These are phyloP conservation scores for Spilosoma lubricipeda DNA, from an alignment of 2,888 invertebrate species.

Conservation along the genomic window DNA sequence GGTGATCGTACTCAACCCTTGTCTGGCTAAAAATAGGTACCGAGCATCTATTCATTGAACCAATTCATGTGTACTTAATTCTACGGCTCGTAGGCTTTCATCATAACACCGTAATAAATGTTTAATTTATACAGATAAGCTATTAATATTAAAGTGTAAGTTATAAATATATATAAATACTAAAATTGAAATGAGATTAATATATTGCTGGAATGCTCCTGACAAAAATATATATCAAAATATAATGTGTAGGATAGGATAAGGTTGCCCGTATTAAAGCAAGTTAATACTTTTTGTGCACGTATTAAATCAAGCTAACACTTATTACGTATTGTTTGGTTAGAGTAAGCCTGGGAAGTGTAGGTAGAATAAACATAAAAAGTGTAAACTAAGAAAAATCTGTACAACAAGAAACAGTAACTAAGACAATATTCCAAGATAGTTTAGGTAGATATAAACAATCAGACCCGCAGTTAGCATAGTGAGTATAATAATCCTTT, in stretches of 20 bases:
- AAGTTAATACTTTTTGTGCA: background rate
- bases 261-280: background rate
- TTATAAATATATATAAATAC: background rate
- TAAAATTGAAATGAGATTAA: background rate
- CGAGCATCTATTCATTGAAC: slow-evolving; percentile 51
- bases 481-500: no score
- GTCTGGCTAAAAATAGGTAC: slow-evolving; percentile 55
- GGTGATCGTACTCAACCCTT: slow-evolving; percentile 55
- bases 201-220: no score
- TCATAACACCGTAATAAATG: slow-evolving; percentile 39
- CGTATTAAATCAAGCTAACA: no score
- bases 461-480: no score
- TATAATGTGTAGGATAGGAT: background rate
- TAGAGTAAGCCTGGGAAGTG: no score
- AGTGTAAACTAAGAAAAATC: no score
- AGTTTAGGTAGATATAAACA: no score
- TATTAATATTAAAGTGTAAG: background rate
- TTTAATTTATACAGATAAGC: slow-evolving; percentile 32
- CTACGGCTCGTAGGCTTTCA: slow-evolving; percentile 44
- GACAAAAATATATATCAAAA: background rate
- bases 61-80: slow-evolving; percentile 51
- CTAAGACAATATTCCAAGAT: no score
- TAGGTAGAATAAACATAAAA: no score
- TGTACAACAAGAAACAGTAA: no score
- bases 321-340: no score